A percentile compares a stretch with the other conserved stretches of the same genome.
These are phyloP conservation scores for Drosophila buzzatii DNA, from an alignment of 2,888 invertebrate genomes.

Conservation along the genomic window DNA sequence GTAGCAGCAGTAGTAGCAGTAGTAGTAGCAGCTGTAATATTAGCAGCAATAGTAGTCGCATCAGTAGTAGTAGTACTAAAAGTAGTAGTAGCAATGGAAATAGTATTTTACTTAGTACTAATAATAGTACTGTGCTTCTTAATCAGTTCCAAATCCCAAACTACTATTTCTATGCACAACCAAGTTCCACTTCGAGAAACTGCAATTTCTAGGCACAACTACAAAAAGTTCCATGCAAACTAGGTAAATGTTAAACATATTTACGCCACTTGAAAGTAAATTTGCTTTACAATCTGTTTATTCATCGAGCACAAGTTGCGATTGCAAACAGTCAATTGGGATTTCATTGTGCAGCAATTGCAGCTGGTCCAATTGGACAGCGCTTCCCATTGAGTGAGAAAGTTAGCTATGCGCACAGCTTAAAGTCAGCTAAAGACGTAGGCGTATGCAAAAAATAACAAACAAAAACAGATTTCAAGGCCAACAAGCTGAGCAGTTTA, in stretches of 20 bases:
- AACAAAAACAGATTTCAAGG: neutral
- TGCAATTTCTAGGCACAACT: neutral
- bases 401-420: neutral
- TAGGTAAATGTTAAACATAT: neutral
- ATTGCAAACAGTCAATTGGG: slow-evolving; percentile 2
- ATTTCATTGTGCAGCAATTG: neutral
- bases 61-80: no score
- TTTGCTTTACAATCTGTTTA: neutral
- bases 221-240: neutral
- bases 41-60: no score
- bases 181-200: no score
- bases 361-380: neutral
- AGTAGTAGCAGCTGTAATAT: no score
- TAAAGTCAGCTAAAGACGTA: neutral
- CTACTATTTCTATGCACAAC: neutral
- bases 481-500: neutral
- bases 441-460: neutral
- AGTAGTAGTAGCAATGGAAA: no score
- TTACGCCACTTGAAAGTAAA: neutral
- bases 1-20: no score
- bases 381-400: neutral
- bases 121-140: no score
- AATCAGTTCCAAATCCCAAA: no score
- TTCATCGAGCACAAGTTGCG: neutral
- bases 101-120: no score